Percentiles rank a stretch among this genome's conserved stretches.
phyloP scores from a whole-genome alignment of 2,113 vertebrate species.

The Coturnix japonica region DNA sequence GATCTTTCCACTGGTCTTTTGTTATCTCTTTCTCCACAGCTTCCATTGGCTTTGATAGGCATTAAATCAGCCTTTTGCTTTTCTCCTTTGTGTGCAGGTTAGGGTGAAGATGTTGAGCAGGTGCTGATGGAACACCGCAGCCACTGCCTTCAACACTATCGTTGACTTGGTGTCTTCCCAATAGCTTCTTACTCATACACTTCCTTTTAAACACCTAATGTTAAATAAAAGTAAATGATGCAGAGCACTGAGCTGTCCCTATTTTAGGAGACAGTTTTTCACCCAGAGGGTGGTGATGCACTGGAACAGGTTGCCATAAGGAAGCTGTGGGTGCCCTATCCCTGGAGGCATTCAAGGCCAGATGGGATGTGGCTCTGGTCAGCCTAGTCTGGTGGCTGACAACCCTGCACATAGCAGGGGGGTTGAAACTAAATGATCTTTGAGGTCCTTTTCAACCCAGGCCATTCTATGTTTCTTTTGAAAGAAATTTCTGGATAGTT shows the following conservation, averaged over 20 bases:
- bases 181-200: not conserved
- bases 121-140: not conserved
- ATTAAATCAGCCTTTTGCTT: not conserved
- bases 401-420: too few relatives aligned
- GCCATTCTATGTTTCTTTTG: too few relatives aligned
- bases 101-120: not conserved
- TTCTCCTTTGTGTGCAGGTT: not conserved
- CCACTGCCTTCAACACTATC: not conserved
- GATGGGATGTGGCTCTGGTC: too few relatives aligned
- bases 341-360: too few relatives aligned
- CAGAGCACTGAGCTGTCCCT: not conserved
- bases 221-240: not conserved
- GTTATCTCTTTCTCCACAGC: not conserved
- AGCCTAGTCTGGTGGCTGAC: too few relatives aligned
- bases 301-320: too few relatives aligned
- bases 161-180: accelerated
- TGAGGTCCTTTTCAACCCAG: too few relatives aligned
- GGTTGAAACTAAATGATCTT: too few relatives aligned
- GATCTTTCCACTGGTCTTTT: not conserved
- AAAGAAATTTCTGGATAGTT: not conserved
- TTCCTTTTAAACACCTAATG: not conserved
- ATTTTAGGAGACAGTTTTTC: not conserved
- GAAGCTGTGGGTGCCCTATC: too few relatives aligned
- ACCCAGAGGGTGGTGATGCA: too few relatives aligned
- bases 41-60: not conserved